Evolutionary conservation across 2,797 vertebrate species (phyloP), one percentile per base, ranked within the genome.

Genomic region (Salarias fasciatus): DNA sequence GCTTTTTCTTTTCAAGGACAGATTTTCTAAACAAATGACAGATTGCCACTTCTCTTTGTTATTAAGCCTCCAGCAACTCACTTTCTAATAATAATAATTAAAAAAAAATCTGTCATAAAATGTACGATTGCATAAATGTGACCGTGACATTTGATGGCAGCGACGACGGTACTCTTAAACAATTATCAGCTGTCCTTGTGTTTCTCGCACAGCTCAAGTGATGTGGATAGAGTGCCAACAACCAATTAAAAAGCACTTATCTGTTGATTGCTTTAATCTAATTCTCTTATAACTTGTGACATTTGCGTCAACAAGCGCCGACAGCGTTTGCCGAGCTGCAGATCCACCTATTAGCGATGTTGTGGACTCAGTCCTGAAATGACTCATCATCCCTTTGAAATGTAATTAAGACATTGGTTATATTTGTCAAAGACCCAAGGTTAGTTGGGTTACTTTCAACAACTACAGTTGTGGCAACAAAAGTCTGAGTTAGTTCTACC

Each of bases 221-320:
- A 44, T 48, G 63, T 64, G 46, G 14, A 18, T 11, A n/a, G 18
- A 9, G 3, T 24, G 10, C 18, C 12, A 57, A 38, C 12, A 49
- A 60, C 10, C 24, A 51, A 60, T 50, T 60, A 51, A 58, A 55
- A 62, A 8, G 37, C 11, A 37, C 49, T 53, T 44, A 48, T 36
- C 31, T 31, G 18, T 0, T n/a, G n/a, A n/a, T n/a, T n/a, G 11
- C n/a, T 48, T 62, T 12, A 54, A 66, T 63, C 24, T 0, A 3
- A 42, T 5, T n/a, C 50, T 6, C 7, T 12, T 10, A 3, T 50
- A 24, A 41, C 31, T 49, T 29, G 31, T 51, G 52, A 64, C 57
- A 57, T 69, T 42, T 37, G 13, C 18, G 8, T 13, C 13, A n/a
- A 13, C 24, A 10, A 8, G 12, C 52, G 57, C 24, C 13, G 14